Conservation (phyloP, 1,140 invertebrate species). For the Drosophila santomea region DNA sequence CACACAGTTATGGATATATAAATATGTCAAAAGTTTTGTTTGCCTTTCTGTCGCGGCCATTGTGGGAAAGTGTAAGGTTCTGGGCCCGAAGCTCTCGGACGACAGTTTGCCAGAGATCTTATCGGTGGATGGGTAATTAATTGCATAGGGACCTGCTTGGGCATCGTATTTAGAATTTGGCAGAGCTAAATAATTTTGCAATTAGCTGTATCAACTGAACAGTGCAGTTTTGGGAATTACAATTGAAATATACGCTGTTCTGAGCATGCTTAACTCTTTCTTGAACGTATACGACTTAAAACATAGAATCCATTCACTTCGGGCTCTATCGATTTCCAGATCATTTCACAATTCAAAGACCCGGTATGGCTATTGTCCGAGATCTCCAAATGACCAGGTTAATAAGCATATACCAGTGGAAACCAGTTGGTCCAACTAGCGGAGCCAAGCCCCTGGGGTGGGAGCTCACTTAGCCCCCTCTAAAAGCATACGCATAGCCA, state of each 20-base stretch:
- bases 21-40: constrained; percentile 70
- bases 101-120: constrained; percentile 26
- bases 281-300: too few species aligned
- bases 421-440: constrained; percentile 57
- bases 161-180: constrained; percentile 5
- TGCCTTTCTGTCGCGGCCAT: constrained; percentile 45
- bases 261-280: too few species aligned
- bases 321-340: constrained; percentile 43
- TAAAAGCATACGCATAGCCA: constrained; percentile 47
- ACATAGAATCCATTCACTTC: constrained; percentile 40
- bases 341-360: constrained; percentile 49
- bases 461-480: constrained; percentile 24
- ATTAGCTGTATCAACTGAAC: not conserved
- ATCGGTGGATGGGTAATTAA: constrained; percentile 28
- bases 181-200: not conserved
- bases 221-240: too few species aligned
- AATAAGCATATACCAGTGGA: constrained; percentile 71
- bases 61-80: constrained; percentile 54
- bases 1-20: constrained; percentile 69
- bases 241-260: too few species aligned
- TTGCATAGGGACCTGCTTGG: not conserved
- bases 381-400: constrained; percentile 60
- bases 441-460: constrained; percentile 52
- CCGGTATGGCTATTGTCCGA: constrained; percentile 43
- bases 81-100: constrained; percentile 14